Evolutionary conservation across 1,140 invertebrate genomes (phyloP), one percentile per base, ranked within the genome.

Genomic region (Neodiprion pinetum): DNA sequence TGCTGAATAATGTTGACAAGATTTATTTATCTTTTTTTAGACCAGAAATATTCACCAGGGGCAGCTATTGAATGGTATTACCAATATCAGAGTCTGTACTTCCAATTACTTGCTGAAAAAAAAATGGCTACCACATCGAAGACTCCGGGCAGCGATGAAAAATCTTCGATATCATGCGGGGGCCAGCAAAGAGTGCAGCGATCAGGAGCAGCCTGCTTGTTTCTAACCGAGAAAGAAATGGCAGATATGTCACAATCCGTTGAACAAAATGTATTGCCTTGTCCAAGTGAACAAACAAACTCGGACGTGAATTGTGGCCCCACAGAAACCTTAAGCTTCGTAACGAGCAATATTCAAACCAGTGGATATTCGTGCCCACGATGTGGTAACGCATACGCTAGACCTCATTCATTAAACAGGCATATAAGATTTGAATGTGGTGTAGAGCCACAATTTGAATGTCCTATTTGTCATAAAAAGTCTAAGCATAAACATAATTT

Each of bases 401-500:
- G 90, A n/a, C 87, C 87, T 10, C 90, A 92, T 68, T 92, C 91
- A 72, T 81, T 93, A 5, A 92, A 90, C 74, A 86, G 92, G 9
- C 93, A 94, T 76, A 89, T 92, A 66, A 90, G 88, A 74, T 93
- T 93, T 79, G 92, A 93, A 76, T 93, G 93, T 77, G 92, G 92
- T 47, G 89, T 91, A 71, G 91, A 92, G 76, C 91, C 91, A 0
- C 89, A 89, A 75, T 92, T 90, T 78, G 87, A 89, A 67, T 93
- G 92, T 78, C 88, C 88, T 12, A 87, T 89, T 75, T 93, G 92
- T 80, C 89, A 90, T 79, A 90, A 91, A 82, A 90, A 89, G 72
- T 92, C 91, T 28, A 91, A 91, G 79, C 90, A 91, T 75, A 91
- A 90, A 81, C 90, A 91, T 76, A 90, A 90, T 82, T 83, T 90